Percentiles rank a stretch among this genome's conserved stretches.
phyloP scores from a whole-genome alignment of 2,888 invertebrate genomes.

The Oxyteleia sp. region DNA sequence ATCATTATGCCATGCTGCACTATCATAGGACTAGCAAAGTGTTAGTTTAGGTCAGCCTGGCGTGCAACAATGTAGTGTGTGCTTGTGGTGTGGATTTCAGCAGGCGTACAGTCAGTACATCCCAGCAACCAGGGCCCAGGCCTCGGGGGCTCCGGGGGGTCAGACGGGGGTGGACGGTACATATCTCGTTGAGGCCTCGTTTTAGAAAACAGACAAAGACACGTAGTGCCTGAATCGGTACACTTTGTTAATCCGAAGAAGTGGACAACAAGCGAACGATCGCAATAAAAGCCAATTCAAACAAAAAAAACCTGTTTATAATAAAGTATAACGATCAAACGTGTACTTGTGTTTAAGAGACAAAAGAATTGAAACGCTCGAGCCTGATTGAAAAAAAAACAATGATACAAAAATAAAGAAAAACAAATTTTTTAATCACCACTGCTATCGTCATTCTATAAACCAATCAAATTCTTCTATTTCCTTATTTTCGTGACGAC shows the following conservation, averaged over 20 bases:
- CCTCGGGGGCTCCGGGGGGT: slow-evolving; percentile 89
- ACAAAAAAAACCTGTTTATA: no score
- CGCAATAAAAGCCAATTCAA: slow-evolving; percentile 43
- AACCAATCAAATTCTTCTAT: slow-evolving; percentile 87
- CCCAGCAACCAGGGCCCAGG: slow-evolving; percentile 94
- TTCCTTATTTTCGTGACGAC: slow-evolving; percentile 86
- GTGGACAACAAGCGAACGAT: slow-evolving; percentile 56
- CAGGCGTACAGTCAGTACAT: slow-evolving; percentile 96
- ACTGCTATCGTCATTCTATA: slow-evolving; percentile 78
- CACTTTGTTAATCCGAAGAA: slow-evolving; percentile 40
- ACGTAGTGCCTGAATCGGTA: slow-evolving; percentile 64
- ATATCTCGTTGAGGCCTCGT: slow-evolving; percentile 92
- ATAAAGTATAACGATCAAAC: no score
- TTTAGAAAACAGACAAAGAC: slow-evolving; percentile 70
- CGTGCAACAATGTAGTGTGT: slow-evolving; percentile 87
- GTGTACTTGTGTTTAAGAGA: slow-evolving; percentile 48
- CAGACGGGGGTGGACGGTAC: slow-evolving; percentile 95
- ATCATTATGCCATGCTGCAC: slow-evolving; percentile 70
- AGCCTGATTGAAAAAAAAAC: slow-evolving; percentile 44
- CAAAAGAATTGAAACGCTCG: slow-evolving; percentile 35
- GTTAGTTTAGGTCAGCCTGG: slow-evolving; percentile 83
- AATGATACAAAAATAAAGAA: slow-evolving; percentile 42
- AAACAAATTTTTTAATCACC: slow-evolving; percentile 71
- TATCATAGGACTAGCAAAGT: slow-evolving; percentile 70
- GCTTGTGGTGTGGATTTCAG: slow-evolving; percentile 89